Evolutionary conservation across 1,140 invertebrate genomes (phyloP).

Genomic region (Drosophila repleta): DNA sequence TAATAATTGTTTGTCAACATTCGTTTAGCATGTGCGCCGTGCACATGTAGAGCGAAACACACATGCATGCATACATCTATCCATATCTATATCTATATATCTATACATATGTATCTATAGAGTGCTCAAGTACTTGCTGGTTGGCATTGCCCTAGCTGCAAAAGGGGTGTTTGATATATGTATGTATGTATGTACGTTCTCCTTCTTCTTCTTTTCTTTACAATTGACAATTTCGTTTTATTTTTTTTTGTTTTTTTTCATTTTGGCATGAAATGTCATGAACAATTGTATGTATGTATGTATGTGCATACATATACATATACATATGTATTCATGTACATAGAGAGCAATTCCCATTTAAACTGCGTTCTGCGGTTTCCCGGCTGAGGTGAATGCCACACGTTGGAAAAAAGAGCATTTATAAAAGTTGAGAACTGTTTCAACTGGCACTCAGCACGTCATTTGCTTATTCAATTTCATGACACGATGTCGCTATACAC

Average conservation of each 20-base stretch:
- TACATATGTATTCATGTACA: background rate
- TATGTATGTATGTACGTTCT: too few species aligned
- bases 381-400: conserved; percentile 60
- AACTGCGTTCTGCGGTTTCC: conserved; percentile 75
- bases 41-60: conserved; percentile 17
- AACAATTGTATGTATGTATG: conserved; percentile 20
- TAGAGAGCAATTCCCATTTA: conserved; percentile 45
- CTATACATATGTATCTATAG: background rate
- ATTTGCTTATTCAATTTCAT: conserved; percentile 82
- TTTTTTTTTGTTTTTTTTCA: conserved; percentile 48
- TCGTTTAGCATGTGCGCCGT: conserved; percentile 75
- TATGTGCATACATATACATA: background rate
- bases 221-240: conserved; percentile 65
- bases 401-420: conserved; percentile 18
- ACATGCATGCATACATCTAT: background rate
- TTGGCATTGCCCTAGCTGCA: conserved; percentile 17
- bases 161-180: conserved; percentile 63
- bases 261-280: conserved; percentile 76
- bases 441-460: conserved; percentile 80
- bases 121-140: conserved; percentile 22
- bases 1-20: conserved; percentile 83
- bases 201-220: conserved; percentile 8
- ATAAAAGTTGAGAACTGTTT: conserved; percentile 49
- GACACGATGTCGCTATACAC: conserved; percentile 69
- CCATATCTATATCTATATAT: background rate